Evolutionary conservation across 1,140 invertebrate genomes (phyloP).

Genomic region (Camponotus pennsylvanicus): DNA sequence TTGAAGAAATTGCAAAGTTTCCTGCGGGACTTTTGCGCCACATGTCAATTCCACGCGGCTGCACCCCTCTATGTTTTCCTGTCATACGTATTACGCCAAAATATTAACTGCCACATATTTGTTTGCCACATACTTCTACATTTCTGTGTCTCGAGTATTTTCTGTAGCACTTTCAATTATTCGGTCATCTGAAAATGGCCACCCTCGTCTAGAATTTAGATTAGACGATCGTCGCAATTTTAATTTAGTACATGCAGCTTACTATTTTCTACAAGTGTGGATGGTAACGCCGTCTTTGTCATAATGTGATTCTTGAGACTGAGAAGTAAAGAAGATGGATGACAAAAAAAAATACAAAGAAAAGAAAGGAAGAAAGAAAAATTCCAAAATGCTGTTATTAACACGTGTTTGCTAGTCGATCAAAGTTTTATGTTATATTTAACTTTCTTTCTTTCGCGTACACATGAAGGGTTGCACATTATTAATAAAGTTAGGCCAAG

Average conservation of each 20-base stretch:
- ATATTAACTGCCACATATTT: constrained; percentile 26
- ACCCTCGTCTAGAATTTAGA: not conserved
- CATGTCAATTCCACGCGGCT: constrained; percentile 41
- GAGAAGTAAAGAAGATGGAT: not conserved
- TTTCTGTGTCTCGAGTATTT: not conserved
- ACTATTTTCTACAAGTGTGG: not conserved
- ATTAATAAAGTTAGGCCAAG: constrained; percentile 24
- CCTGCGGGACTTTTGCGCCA: constrained; percentile 41
- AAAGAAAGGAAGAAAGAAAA: constrained; percentile 7
- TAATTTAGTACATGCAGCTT: not conserved
- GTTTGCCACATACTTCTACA: not conserved
- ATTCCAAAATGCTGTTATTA: not conserved
- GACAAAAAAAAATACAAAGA: constrained; percentile 10
- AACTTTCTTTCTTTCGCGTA: not conserved
- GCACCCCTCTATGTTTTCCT: not conserved
- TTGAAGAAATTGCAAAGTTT: constrained; percentile 61
- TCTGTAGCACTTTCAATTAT: not conserved
- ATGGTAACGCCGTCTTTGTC: not conserved
- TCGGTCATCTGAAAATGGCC: too few species aligned
- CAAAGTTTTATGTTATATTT: not conserved
- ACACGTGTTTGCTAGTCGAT: constrained; percentile 5
- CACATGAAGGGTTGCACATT: not conserved
- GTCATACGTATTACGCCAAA: not conserved
- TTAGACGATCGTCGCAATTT: not conserved
- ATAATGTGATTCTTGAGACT: not conserved